phyloP scores from a whole-genome alignment of 2,797 vertebrate species.

The Antrozous pallidus region DNA sequence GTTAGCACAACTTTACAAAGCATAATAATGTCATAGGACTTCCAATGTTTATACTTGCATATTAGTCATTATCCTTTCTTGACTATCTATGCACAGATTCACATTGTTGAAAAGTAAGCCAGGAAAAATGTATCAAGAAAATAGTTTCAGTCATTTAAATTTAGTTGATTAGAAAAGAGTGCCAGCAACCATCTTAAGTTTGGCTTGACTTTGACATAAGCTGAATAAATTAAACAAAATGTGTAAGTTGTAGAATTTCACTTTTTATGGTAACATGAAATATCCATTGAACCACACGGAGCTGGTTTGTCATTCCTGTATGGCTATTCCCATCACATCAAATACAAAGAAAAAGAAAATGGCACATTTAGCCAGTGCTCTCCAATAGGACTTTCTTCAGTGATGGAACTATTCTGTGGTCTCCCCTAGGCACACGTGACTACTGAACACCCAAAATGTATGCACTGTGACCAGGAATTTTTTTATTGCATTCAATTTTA shows the following conservation, averaged over 20 bases:
- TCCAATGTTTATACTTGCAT: constrained; percentile 59
- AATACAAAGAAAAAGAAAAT: background rate
- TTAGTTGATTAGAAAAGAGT: constrained; percentile 73
- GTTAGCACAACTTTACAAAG: background rate
- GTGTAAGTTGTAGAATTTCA: constrained; percentile 63
- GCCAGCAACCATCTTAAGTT: constrained; percentile 41
- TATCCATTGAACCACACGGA: constrained; percentile 52
- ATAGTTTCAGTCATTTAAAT: constrained; percentile 68
- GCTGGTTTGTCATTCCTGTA: constrained; percentile 31
- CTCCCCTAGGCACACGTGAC: background rate
- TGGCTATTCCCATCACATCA: background rate
- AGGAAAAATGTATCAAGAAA: constrained; percentile 34
- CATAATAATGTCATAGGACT: constrained; percentile 11
- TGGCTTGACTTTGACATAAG: constrained; percentile 65
- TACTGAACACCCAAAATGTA: background rate
- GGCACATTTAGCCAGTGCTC: background rate
- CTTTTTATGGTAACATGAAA: constrained; percentile 32
- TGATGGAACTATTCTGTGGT: too few species aligned
- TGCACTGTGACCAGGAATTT: background rate
- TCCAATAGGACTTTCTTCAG: background rate
- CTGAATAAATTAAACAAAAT: constrained; percentile 63
- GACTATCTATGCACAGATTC: background rate
- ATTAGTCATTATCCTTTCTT: background rate
- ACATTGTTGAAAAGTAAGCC: constrained; percentile 24
- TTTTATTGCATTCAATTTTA: constrained; percentile 7